phyloP scores from a whole-genome alignment of 1,140 invertebrate species.

The Prorops nasuta region DNA sequence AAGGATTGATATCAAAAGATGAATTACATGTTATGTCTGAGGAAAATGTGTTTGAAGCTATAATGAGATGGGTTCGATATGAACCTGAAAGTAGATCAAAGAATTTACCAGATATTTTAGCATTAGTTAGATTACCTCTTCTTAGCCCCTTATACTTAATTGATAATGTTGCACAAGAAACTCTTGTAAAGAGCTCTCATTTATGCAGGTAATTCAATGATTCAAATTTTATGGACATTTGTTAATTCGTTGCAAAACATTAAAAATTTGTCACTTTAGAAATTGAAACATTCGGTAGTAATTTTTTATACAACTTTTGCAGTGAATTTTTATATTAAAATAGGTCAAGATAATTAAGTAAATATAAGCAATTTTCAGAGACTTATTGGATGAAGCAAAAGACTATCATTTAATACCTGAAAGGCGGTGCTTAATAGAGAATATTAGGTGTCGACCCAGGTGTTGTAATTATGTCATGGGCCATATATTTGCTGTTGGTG shows the following conservation, averaged over 20 bases:
- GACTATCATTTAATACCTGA: slow-evolving; percentile 86
- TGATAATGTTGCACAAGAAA: slow-evolving; percentile 81
- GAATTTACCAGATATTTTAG: slow-evolving; percentile 70
- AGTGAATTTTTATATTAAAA: not conserved
- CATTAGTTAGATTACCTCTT: slow-evolving; percentile 76
- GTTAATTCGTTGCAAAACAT: no score
- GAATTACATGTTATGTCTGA: slow-evolving; percentile 73
- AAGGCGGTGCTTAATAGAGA: slow-evolving; percentile 71
- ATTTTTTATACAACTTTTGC: not conserved
- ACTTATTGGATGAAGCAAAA: slow-evolving; percentile 80
- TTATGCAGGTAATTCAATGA: slow-evolving; percentile 64
- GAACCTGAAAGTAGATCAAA: slow-evolving; percentile 60
- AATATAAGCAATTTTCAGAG: slow-evolving; percentile 53
- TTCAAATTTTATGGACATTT: slow-evolving; percentile 4
- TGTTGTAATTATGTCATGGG: slow-evolving; percentile 74
- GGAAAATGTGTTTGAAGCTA: slow-evolving; percentile 80
- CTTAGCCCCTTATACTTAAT: slow-evolving; percentile 81
- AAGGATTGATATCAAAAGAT: slow-evolving; percentile 74
- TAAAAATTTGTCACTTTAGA: not conserved
- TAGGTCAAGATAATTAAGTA: not conserved
- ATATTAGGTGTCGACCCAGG: slow-evolving; percentile 73
- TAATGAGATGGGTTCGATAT: slow-evolving; percentile 80
- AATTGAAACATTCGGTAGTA: slow-evolving; percentile 1
- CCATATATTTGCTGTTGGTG: slow-evolving; percentile 86
- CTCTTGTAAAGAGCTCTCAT: slow-evolving; percentile 73